Evolutionary conservation across 2,113 vertebrate genomes (phyloP).

Genomic region (Herpetotheres cachinnans): DNA sequence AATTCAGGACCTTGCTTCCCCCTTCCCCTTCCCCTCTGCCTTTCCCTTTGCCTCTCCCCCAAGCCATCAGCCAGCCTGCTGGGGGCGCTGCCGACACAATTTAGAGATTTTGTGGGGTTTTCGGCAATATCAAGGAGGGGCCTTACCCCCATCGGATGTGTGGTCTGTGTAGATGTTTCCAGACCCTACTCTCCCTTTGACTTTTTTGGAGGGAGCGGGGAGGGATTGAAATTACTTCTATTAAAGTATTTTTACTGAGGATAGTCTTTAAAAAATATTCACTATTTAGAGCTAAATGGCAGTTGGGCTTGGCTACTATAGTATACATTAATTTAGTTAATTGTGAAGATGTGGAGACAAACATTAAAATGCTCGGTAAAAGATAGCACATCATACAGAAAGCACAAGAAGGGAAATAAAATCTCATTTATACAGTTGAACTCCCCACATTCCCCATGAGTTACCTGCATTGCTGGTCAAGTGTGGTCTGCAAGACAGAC

Average conservation of each 20-base stretch:
- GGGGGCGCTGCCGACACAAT: background rate
- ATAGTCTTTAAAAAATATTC: background rate
- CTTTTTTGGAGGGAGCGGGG: rapidly evolving
- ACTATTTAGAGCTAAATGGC: background rate
- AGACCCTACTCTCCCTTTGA: background rate
- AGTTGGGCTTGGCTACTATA: background rate
- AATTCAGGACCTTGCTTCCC: too few relatives aligned
- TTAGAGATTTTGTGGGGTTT: background rate
- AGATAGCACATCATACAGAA: background rate
- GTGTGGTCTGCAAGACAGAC: background rate
- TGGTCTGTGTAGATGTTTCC: background rate
- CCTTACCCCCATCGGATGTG: rapidly evolving
- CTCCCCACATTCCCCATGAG: background rate
- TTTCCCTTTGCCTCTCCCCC: too few relatives aligned
- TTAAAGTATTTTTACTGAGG: background rate
- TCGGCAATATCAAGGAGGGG: background rate
- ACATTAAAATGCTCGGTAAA: background rate
- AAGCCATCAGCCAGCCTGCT: background rate
- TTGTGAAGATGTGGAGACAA: background rate
- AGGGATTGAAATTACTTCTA: background rate
- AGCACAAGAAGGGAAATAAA: background rate
- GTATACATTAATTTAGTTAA: background rate
- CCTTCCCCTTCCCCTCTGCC: background rate
- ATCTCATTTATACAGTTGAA: background rate
- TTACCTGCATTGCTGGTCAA: background rate